These are phyloP conservation scores for Ophioninae sp. DNA, from an alignment of 2,888 invertebrate species.

Conservation along the genomic window DNA sequence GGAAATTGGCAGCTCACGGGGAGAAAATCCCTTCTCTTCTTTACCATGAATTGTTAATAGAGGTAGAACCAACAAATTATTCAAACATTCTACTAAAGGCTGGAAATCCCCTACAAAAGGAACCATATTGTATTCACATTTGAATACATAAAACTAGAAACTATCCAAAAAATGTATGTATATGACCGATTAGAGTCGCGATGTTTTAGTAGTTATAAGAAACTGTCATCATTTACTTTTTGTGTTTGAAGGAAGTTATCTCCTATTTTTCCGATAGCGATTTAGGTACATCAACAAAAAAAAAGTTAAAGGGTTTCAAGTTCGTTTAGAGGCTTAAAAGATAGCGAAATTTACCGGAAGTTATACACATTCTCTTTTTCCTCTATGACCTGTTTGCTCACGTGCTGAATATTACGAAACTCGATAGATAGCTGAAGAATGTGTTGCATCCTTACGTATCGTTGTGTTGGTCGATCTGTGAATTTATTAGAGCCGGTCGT, in stretches of 20 bases:
- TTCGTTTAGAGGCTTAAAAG: conserved; percentile 51
- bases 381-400: conserved; percentile 8
- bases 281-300: conserved; percentile 59
- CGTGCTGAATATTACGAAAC: conserved; percentile 31
- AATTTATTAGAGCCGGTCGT: neutral
- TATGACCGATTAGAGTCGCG: conserved; percentile 26
- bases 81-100: conserved; percentile 49
- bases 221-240: conserved; percentile 32
- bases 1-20: conserved; percentile 12
- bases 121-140: conserved; percentile 3
- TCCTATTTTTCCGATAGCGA: conserved; percentile 37
- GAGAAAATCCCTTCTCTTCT: conserved; percentile 12
- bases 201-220: conserved; percentile 19
- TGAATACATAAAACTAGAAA: neutral
- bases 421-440: neutral
- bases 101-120: conserved; percentile 29
- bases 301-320: conserved; percentile 53
- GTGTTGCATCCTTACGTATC: too few relatives aligned
- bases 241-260: conserved; percentile 3
- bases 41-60: conserved; percentile 24
- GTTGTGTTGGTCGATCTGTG: too few relatives aligned
- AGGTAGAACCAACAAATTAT: conserved; percentile 33
- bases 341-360: conserved; percentile 48
- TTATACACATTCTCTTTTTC: conserved; percentile 26
- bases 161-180: conserved; percentile 42